Percentiles rank a stretch among this genome's conserved stretches.
Conservation (phyloP, 2,113 vertebrate genomes). For the Oncorhynchus masou region DNA sequence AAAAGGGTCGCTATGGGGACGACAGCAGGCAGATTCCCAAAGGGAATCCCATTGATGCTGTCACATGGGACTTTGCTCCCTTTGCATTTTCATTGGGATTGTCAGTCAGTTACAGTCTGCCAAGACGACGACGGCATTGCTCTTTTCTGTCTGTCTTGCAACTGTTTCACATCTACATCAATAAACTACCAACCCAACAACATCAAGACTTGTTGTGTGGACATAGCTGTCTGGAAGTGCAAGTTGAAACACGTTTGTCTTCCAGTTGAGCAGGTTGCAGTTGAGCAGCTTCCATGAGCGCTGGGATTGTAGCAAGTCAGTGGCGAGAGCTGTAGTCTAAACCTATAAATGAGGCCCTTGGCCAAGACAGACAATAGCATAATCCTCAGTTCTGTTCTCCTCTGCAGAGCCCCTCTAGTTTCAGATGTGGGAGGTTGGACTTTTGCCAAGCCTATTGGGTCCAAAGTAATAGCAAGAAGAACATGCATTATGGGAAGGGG, state of each 20-base stretch:
- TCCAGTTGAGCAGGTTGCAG: no score
- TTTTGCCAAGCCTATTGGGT: background rate
- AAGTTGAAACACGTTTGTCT: no score
- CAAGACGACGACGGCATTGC: background rate
- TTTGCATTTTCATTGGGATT: background rate
- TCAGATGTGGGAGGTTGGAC: constrained; percentile 2
- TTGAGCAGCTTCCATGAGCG: no score
- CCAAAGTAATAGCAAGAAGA: background rate
- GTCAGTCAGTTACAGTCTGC: background rate
- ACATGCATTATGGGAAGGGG: background rate
- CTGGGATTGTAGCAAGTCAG: no score
- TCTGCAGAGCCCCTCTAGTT: background rate
- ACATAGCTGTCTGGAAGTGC: no score
- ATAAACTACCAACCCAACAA: no score
- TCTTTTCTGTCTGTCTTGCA: no score
- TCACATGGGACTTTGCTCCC: background rate
- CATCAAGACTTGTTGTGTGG: no score
- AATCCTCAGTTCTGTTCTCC: background rate
- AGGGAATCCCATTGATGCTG: background rate
- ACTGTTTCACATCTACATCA: no score
- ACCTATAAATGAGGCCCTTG: background rate
- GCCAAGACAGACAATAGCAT: background rate
- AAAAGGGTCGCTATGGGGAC: background rate
- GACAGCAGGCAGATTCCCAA: background rate
- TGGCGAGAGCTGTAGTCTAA: background rate